Percentiles rank a stretch among this genome's conserved stretches.
phyloP scores from a whole-genome alignment of 2,888 invertebrate genomes.

The Xestoiulus laeticollis region DNA sequence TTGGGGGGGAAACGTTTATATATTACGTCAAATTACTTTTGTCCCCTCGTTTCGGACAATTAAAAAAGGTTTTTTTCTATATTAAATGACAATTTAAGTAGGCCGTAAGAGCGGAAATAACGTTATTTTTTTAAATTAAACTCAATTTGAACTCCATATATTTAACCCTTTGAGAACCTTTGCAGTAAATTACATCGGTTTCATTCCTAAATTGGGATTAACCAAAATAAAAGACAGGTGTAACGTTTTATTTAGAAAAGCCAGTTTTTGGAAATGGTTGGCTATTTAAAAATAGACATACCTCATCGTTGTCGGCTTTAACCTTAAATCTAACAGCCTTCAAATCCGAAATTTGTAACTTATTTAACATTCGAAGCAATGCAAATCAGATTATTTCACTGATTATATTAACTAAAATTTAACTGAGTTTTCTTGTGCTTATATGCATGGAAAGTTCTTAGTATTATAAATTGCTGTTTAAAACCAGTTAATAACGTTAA shows the following conservation, averaged over 20 bases:
- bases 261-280: background rate
- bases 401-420: too few species aligned
- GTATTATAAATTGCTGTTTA: too few species aligned
- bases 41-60: background rate
- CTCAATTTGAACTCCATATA: background rate
- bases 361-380: background rate
- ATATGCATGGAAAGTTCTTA: too few species aligned
- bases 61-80: background rate
- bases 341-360: background rate
- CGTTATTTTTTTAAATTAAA: constrained; percentile 30
- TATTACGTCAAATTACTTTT: constrained; percentile 28
- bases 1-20: constrained; percentile 40
- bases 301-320: background rate
- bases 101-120: background rate
- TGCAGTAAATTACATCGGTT: background rate
- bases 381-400: too few species aligned
- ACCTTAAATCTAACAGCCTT: background rate
- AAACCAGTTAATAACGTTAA: too few species aligned
- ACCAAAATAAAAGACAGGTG: background rate
- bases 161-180: constrained; percentile 4
- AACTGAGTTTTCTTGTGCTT: too few species aligned
- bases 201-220: background rate
- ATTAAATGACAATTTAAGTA: constrained; percentile 35
- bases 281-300: background rate
- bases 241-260: background rate